These are phyloP conservation scores for Conopomorpha cramerella DNA, from an alignment of 1,140 invertebrate genomes.

Conservation along the genomic window DNA sequence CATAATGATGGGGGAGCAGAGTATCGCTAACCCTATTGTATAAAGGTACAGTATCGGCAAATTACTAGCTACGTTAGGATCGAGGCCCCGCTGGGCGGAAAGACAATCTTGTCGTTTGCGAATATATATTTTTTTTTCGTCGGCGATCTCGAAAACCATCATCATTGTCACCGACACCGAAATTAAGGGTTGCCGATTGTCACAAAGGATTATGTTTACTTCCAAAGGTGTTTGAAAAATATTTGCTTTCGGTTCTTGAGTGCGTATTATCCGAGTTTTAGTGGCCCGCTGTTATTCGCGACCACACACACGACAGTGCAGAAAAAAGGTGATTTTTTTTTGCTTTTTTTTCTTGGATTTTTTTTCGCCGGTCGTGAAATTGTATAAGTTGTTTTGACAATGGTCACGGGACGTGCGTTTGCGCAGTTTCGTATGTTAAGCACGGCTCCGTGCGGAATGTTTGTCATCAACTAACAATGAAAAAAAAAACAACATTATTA, in stretches of 20 bases:
- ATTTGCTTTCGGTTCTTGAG: slow-evolving; percentile 38
- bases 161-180: slow-evolving; percentile 44
- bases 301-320: slow-evolving; percentile 29
- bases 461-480: too few species aligned
- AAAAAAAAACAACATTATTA: too few species aligned
- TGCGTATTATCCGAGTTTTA: slow-evolving; percentile 29
- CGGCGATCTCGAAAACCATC: slow-evolving; percentile 19
- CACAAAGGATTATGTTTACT: slow-evolving; percentile 35
- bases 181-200: slow-evolving; percentile 32
- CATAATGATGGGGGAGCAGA: slow-evolving; percentile 24
- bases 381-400: slow-evolving; percentile 55
- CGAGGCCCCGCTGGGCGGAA: slow-evolving; percentile 26
- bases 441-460: slow-evolving; percentile 27
- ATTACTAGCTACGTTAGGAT: too few species aligned
- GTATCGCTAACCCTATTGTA: too few species aligned
- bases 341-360: background rate
- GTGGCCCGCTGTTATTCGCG: slow-evolving; percentile 29
- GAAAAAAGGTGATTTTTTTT: slow-evolving; percentile 9
- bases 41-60: slow-evolving; percentile 40
- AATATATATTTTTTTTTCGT: slow-evolving; percentile 9
- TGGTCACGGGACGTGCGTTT: slow-evolving; percentile 34
- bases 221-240: slow-evolving; percentile 44
- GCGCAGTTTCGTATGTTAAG: slow-evolving; percentile 40
- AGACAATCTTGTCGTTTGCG: background rate
- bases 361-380: slow-evolving; percentile 25